Conservation (phyloP, 2,888 invertebrate species). For the Adelognathus sp. region DNA sequence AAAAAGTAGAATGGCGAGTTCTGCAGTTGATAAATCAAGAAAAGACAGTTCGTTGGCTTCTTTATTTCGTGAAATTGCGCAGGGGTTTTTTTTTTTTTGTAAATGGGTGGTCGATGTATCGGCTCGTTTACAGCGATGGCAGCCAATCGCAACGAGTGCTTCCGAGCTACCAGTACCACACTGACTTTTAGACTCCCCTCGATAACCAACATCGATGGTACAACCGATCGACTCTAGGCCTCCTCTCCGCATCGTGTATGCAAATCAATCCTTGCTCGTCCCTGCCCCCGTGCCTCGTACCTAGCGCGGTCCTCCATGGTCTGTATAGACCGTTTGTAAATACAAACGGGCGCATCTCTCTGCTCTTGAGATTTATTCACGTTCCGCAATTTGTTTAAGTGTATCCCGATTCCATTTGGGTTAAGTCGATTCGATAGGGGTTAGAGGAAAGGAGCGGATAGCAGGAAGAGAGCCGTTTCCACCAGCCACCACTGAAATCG, state of each 20-base stretch:
- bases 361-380: constrained; percentile 77
- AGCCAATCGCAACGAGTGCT: constrained; percentile 53
- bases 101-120: not conserved
- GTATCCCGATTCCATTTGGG: constrained; percentile 79
- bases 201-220: constrained; percentile 42
- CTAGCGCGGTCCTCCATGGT: constrained; percentile 60
- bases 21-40: not conserved
- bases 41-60: not conserved
- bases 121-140: constrained; percentile 24
- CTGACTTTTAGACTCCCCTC: constrained; percentile 58
- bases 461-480: constrained; percentile 24
- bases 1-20: not conserved
- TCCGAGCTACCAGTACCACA: not conserved
- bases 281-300: no score
- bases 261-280: constrained; percentile 81
- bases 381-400: constrained; percentile 80
- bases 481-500: constrained; percentile 6
- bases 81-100: constrained; percentile 10
- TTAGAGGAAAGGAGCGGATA: constrained; percentile 46
- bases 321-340: constrained; percentile 17
- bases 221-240: constrained; percentile 63
- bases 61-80: not conserved
- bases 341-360: constrained; percentile 54
- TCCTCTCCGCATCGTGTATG: constrained; percentile 73
- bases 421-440: constrained; percentile 65